Conservation (phyloP, 35 echinoderm and acorn worm genomes). For the Chiridota heheva region DNA sequence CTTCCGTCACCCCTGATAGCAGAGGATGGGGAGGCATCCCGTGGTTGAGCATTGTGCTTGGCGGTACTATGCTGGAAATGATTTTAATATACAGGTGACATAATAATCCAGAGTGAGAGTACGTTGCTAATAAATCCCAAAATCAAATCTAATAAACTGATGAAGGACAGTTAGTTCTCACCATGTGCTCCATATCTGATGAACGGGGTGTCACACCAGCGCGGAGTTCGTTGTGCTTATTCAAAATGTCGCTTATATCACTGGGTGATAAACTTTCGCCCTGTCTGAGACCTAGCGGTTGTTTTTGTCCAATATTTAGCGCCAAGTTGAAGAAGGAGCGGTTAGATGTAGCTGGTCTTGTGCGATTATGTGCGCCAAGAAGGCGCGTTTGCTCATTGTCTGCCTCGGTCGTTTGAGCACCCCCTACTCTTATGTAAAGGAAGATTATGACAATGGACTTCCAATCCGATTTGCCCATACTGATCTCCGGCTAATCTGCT, state of each 20-base stretch:
- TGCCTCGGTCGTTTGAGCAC: too few relatives aligned
- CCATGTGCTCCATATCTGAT: slow-evolving; percentile 74
- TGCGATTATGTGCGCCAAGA: not conserved
- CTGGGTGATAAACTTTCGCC: slow-evolving; percentile 11
- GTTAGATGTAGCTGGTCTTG: slow-evolving; percentile 14
- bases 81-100: not conserved
- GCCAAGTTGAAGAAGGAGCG: slow-evolving; percentile 36
- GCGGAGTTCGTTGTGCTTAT: slow-evolving; percentile 51
- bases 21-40: not conserved
- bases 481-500: too few relatives aligned
- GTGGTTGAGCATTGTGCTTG: not conserved
- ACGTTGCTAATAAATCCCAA: not conserved
- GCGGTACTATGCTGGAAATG: not conserved
- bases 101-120: not conserved
- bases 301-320: not conserved
- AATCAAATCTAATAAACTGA: not conserved
- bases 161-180: not conserved
- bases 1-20: not conserved
- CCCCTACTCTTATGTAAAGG: too few relatives aligned
- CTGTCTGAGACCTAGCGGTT: slow-evolving; percentile 8
- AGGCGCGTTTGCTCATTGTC: too few relatives aligned
- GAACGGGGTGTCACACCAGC: not conserved
- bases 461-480: too few relatives aligned
- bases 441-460: too few relatives aligned
- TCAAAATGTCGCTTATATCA: slow-evolving; percentile 21